Base-by-base conservation (phyloP, 2,113 vertebrate genomes). In the Sterna hirundo region DNA sequence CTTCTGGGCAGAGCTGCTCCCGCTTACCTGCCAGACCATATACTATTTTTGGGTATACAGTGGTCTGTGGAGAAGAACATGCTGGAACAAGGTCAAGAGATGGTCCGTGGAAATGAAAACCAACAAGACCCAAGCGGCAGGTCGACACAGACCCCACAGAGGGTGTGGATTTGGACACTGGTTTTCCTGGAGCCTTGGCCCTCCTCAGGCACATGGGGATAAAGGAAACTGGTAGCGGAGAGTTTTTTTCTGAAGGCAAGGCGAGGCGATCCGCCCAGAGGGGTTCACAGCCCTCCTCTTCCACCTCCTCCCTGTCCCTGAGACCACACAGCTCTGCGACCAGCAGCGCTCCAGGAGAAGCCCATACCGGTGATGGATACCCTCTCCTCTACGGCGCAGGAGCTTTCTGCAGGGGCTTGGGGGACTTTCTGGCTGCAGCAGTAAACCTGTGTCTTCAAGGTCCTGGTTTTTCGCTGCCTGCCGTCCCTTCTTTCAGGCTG, bases 101-200 rank as follows among this genome's bases (percentile, higher is more conserved):
- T 74, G 16, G 29, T 38, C 72, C 1, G 0, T 57, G 54, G 30
- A 84, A 85, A 75, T 18, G 36, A 90, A 90, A 92, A 13, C 23
- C 1, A 15, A 3, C 2, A 11, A 70, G 54, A 52, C 26, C 23
- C 65, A 68, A 84, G 60, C 29, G 88, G 10, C 60, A 60, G 42
- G n/a, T 55, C 0, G 0, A 58, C 42, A 64, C 5, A 81, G 29
- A 54, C 13, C 13, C 26, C 20, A 46, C 20, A 3, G 40, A 42
- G 29, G 34, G 15, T 83, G 25, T 81, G 64, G 52, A 54, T 77
- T 86, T 88, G 72, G 46, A 71, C 36, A 55, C 20, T 22, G 32
- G 6, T 78, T 92, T 83, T 46, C 32, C 42, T 42, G 51, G 71
- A 86, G 47, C 32, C 52, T 78, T 87, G 55, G 18, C 11, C 21